Evolutionary conservation across 2,113 vertebrate genomes (phyloP), one percentile per base, ranked within the genome.

Genomic region (Vireo altiloquus): DNA sequence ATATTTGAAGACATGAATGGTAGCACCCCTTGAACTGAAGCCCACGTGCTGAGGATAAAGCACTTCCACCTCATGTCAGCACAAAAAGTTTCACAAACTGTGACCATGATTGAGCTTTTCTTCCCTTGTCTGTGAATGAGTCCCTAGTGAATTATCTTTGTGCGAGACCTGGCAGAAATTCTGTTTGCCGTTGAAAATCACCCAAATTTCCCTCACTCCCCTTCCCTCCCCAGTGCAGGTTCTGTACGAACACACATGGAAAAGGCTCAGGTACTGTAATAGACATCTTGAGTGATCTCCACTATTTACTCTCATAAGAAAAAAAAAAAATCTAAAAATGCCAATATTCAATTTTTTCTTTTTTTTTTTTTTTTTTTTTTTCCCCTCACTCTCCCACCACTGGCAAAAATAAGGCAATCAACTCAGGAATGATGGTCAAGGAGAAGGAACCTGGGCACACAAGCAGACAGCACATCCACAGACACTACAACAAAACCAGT

Each of bases 201-300:
- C 5, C 7, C 40, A 74, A 70, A 70, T 37, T 54, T 44, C 65
- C 22, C 46, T 76, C 31, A 1, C 10, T 56, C 0, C 0, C 10
- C 11, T 28, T 44, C 33, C 17, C 7, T 40, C 13, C 31, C 2
- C n/a, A n/a, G 0, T 4, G 4, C 4, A 82, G 9, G 21, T 59
- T 89, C 10, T 80, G 60, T 27, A 42, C 5, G 50, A 39, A 46
- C 2, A 25, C 10, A 59, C 50, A 50, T 15, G 5, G 6, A 8
- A 46, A 90, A 63, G 4, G 3, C 7, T 17, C 61, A 53, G 15
- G 4, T 46, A 11, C 5, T 28, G 9, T 5, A 72, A 75, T 1
- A 40, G 0, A 54, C 11, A n/a, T 30, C 22, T 37, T 66, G 15
- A 75, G 15, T 6, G 3, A 64, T 24, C 4, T 4, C 3, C 6